Conservation (phyloP, 2,113 vertebrate species). For the Hippocampus barbouri region DNA sequence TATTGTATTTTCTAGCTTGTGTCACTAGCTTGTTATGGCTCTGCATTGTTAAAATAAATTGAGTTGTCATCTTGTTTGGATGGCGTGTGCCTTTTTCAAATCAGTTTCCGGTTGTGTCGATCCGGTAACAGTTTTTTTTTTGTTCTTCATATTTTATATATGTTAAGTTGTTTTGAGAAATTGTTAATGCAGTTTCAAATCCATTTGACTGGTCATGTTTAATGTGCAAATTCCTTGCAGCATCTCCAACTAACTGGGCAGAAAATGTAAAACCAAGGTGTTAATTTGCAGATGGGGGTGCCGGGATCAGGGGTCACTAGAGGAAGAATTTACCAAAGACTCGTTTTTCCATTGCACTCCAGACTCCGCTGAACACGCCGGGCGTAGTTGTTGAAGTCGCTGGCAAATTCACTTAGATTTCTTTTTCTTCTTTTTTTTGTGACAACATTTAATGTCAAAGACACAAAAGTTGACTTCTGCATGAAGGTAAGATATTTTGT, state of each 20-base stretch:
- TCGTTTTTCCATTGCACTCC: conserved; percentile 23
- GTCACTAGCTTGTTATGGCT: not conserved
- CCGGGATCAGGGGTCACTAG: conserved; percentile 43
- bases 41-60: conserved; percentile 43
- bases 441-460: not conserved
- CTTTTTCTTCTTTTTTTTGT: not conserved
- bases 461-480: not conserved
- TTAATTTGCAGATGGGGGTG: conserved; percentile 53
- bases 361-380: not conserved
- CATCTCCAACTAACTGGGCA: not conserved
- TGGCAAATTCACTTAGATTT: not conserved
- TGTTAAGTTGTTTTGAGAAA: not conserved
- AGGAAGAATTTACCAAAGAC: conserved; percentile 61
- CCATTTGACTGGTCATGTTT: not conserved
- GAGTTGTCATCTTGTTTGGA: not conserved
- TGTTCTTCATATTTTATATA: not conserved
- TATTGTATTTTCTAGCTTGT: conserved; percentile 18
- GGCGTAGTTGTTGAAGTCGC: not conserved
- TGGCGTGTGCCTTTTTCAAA: not conserved
- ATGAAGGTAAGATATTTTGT: not conserved
- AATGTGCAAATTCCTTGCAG: not conserved
- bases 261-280: conserved; percentile 64
- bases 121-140: not conserved
- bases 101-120: not conserved
- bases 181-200: not conserved